These are phyloP conservation scores for Pterostichus niger DNA, from an alignment of 2,888 invertebrate species.

Conservation along the genomic window DNA sequence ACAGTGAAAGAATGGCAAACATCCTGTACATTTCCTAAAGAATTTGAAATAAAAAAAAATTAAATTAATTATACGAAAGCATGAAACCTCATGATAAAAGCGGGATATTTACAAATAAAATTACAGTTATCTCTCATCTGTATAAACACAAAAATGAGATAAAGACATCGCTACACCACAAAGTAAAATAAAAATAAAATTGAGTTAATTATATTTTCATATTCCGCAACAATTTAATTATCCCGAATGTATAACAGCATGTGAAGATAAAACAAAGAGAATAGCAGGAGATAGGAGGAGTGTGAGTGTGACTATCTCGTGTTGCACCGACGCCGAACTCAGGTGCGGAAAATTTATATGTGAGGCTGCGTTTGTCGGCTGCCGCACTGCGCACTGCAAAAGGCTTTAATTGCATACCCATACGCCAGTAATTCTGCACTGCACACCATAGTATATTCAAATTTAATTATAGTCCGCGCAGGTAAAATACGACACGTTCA, in stretches of 20 bases:
- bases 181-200: constrained; percentile 10
- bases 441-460: constrained; percentile 58
- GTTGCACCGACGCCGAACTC: constrained; percentile 30
- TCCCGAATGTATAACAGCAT: constrained; percentile 7
- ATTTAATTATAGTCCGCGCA: constrained; percentile 59
- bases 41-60: not conserved
- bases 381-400: constrained; percentile 35
- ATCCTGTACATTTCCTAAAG: too few relatives aligned
- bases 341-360: constrained; percentile 57
- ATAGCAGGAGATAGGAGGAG: not conserved
- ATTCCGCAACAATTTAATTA: constrained; percentile 41
- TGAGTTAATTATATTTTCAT: constrained; percentile 20
- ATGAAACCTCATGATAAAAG: not conserved
- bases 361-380: constrained; percentile 48
- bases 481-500: constrained; percentile 51
- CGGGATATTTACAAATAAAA: constrained; percentile 10
- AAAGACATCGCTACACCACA: not conserved
- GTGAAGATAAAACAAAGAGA: constrained; percentile 12
- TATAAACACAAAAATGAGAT: constrained; percentile 14
- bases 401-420: constrained; percentile 63
- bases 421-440: constrained; percentile 54
- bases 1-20: too few relatives aligned
- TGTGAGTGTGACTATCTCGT: constrained; percentile 2
- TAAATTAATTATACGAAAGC: not conserved
- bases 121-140: not conserved